Evolutionary conservation across 2,797 vertebrate genomes (phyloP).

Genomic region (Acanthornis magna): DNA sequence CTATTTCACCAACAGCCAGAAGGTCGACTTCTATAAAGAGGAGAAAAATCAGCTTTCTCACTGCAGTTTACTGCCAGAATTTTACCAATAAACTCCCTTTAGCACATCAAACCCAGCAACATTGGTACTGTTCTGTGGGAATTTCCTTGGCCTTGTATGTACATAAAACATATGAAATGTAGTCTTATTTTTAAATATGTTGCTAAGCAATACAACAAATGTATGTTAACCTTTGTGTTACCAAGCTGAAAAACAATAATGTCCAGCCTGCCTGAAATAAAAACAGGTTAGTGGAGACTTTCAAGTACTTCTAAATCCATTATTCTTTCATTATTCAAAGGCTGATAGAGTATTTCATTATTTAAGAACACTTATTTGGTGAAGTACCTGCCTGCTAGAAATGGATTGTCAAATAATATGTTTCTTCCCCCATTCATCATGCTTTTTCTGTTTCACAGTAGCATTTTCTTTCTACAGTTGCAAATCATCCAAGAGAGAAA

Average conservation of each 20-base stretch:
- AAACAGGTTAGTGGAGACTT: neutral
- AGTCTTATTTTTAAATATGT: neutral
- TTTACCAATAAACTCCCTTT: neutral
- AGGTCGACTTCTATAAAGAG: neutral
- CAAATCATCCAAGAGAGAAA: neutral
- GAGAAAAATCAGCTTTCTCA: neutral
- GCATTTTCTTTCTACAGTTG: neutral
- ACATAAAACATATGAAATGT: neutral
- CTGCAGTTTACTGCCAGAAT: neutral
- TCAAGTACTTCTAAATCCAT: neutral
- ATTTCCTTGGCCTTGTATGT: neutral
- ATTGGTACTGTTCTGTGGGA: neutral
- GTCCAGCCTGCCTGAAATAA: neutral
- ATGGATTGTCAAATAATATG: neutral
- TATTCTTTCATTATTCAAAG: neutral
- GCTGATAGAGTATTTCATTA: neutral
- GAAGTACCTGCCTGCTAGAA: neutral
- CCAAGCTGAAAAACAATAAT: neutral
- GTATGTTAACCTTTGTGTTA: neutral
- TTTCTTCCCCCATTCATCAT: neutral
- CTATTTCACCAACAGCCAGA: neutral
- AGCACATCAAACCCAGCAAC: neutral
- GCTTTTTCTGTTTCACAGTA: neutral
- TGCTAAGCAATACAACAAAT: neutral
- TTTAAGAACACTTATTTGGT: neutral